phyloP scores from a whole-genome alignment of 2,113 vertebrate genomes.

The Pipra filicauda region DNA sequence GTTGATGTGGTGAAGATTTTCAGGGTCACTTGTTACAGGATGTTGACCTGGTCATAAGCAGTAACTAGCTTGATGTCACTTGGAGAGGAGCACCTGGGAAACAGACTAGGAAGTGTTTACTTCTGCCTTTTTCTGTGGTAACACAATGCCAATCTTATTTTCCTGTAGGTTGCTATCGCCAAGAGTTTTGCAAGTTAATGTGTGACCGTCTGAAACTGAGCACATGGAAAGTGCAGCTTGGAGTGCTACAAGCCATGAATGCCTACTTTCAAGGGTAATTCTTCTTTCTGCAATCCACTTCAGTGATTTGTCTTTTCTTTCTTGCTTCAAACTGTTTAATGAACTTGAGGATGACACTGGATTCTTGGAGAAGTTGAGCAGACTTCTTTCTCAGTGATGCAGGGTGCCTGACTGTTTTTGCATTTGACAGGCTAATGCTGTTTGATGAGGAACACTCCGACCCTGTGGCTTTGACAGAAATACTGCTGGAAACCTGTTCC shows the following conservation, averaged over 20 bases:
- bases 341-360: not conserved
- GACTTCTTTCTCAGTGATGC: not conserved
- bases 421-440: slow-evolving; percentile 82
- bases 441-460: slow-evolving; percentile 85
- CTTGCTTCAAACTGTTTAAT: not conserved
- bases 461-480: slow-evolving; percentile 79
- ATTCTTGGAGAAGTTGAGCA: not conserved
- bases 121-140: not conserved
- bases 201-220: slow-evolving; percentile 90
- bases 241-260: slow-evolving; percentile 91
- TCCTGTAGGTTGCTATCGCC: slow-evolving; percentile 81
- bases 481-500: slow-evolving; percentile 88
- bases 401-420: not conserved
- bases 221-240: slow-evolving; percentile 94
- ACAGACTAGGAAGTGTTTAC: not conserved
- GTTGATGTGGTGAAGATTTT: not conserved
- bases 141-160: not conserved
- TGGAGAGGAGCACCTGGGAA: not conserved
- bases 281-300: not conserved
- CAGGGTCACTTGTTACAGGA: not conserved
- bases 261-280: slow-evolving; percentile 89
- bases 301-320: not conserved
- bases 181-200: slow-evolving; percentile 90
- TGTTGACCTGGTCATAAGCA: not conserved
- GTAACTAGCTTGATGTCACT: not conserved